Evolutionary conservation across 2,888 invertebrate species (phyloP).

Genomic region (Drosophila suboccidentalis): DNA sequence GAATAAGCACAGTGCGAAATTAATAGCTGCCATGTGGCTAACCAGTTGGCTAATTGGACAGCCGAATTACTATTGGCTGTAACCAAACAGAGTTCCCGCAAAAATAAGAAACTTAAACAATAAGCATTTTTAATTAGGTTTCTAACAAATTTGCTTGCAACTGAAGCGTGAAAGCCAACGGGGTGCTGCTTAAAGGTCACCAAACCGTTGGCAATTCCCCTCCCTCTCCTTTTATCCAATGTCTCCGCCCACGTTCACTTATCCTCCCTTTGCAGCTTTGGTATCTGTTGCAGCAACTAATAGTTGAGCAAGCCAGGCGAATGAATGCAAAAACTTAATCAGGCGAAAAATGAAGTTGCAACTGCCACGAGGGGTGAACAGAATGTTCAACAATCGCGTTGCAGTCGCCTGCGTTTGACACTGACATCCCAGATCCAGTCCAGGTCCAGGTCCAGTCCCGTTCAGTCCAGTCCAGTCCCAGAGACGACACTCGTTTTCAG

Average conservation of each 20-base stretch:
- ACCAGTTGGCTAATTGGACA: conserved; percentile 52
- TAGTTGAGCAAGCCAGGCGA: conserved; percentile 39
- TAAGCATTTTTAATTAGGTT: conserved; percentile 39
- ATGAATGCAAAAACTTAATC: conserved; percentile 70
- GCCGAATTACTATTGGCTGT: neutral
- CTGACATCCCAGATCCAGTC: conserved; percentile 14
- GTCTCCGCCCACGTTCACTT: neutral
- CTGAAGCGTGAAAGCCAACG: conserved; percentile 63
- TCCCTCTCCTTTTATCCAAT: neutral
- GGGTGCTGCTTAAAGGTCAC: conserved; percentile 52
- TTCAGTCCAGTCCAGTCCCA: conserved; percentile 16
- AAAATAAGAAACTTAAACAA: conserved; percentile 24
- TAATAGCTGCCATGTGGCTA: conserved; percentile 26
- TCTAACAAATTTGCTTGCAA: conserved; percentile 68
- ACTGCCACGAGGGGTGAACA: conserved; percentile 12
- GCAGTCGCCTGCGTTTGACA: conserved; percentile 35
- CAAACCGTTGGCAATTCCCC: conserved; percentile 17
- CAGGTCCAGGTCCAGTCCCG: conserved; percentile 8
- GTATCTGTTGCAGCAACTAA: conserved; percentile 26
- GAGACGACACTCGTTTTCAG: neutral
- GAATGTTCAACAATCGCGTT: conserved; percentile 13
- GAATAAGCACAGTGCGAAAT: conserved; percentile 20
- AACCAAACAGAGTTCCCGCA: neutral
- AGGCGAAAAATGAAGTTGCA: conserved; percentile 53
- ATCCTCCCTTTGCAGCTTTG: neutral